These are phyloP conservation scores for Mustelus asterias DNA, from an alignment of 2,113 vertebrate genomes.

Conservation along the genomic window DNA sequence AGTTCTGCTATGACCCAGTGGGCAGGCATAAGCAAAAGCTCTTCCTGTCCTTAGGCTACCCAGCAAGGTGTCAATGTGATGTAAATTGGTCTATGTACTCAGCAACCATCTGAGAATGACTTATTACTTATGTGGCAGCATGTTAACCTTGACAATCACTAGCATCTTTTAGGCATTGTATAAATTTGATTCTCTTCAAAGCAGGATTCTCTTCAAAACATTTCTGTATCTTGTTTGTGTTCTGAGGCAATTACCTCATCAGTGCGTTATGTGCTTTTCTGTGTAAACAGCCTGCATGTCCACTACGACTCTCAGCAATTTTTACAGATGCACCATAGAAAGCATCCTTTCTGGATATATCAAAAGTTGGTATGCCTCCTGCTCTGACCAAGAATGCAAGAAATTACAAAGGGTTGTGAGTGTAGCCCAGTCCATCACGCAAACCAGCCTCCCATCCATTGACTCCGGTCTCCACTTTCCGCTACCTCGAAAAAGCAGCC, in stretches of 20 bases:
- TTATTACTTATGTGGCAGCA: slow-evolving; percentile 21
- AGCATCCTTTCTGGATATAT: too few relatives aligned
- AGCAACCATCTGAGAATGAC: slow-evolving; percentile 5
- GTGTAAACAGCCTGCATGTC: not conserved
- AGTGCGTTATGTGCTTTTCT: not conserved
- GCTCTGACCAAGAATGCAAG: too few relatives aligned
- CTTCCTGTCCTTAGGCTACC: slow-evolving; percentile 22
- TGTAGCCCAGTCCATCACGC: too few relatives aligned
- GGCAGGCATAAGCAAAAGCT: not conserved
- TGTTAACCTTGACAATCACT: slow-evolving; percentile 20
- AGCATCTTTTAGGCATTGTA: not conserved
- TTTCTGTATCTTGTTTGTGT: not conserved
- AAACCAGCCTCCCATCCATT: too few relatives aligned
- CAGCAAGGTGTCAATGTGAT: slow-evolving; percentile 22
- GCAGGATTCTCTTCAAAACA: too few relatives aligned
- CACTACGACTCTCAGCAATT: too few relatives aligned
- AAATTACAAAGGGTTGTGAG: too few relatives aligned
- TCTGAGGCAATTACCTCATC: not conserved
- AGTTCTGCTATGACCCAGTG: slow-evolving; percentile 10
- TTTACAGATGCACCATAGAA: too few relatives aligned
- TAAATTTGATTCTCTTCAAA: not conserved
- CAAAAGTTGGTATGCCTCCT: too few relatives aligned
- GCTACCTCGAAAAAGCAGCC: too few relatives aligned
- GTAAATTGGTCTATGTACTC: slow-evolving; percentile 36
- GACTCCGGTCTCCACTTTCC: too few relatives aligned